These are phyloP conservation scores for Choristoneura rosaceana DNA, from an alignment of 2,888 invertebrate genomes.

Conservation along the genomic window DNA sequence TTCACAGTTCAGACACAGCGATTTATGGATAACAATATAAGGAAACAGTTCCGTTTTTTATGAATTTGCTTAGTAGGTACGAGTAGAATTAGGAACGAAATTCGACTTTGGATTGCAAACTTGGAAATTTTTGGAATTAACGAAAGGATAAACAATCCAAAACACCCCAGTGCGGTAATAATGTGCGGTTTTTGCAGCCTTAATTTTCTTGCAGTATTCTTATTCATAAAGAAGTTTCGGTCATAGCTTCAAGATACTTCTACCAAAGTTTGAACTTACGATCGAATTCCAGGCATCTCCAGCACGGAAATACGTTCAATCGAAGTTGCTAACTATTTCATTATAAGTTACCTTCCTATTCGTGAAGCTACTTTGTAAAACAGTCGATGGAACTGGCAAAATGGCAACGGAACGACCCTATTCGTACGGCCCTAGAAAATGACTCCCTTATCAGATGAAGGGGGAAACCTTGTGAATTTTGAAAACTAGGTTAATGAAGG, in stretches of 20 bases:
- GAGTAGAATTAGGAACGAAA: too few species aligned
- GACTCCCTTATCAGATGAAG: constrained; percentile 75
- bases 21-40: constrained; percentile 30
- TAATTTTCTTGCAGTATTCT: background rate
- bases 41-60: too few species aligned
- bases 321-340: background rate
- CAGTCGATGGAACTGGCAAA: constrained; percentile 16
- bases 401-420: constrained; percentile 44
- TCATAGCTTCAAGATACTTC: background rate
- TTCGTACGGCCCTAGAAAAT: constrained; percentile 56
- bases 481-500: constrained; percentile 79
- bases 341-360: background rate
- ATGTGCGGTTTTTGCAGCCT: background rate
- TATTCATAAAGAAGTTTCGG: background rate
- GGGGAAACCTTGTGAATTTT: constrained; percentile 66
- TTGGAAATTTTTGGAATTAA: too few species aligned
- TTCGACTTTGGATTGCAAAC: too few species aligned
- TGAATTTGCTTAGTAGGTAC: too few species aligned
- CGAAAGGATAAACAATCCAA: too few species aligned
- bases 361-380: constrained; percentile 6
- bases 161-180: too few species aligned
- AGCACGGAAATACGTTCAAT: background rate
- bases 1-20: constrained; percentile 11
- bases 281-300: background rate
- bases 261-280: background rate